Evolutionary conservation across 2,888 invertebrate species (phyloP), one percentile per base, ranked within the genome.

Genomic region (Chloroclystis v-ata): DNA sequence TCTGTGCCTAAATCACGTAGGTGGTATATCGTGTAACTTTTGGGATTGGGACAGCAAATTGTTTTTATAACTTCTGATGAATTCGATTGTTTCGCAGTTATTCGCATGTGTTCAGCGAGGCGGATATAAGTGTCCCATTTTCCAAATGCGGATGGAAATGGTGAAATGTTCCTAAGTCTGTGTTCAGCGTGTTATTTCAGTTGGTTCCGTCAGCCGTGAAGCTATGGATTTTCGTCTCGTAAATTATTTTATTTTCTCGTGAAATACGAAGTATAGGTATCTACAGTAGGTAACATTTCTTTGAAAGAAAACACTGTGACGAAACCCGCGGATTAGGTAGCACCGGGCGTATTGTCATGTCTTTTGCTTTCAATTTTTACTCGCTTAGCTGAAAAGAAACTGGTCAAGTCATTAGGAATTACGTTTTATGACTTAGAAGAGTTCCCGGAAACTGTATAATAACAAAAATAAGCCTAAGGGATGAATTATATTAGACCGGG

Each of bases 1-100:
- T 46, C 49, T 47, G 51, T 37, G 37, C 46, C 37, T 40, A 40
- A 43, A 46, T 46, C 42, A 39, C 50, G 46, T 46, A 37, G 25
- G 10, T 20, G 29, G 14, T 24, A 26, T 33, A 12, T 42, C 39
- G 39, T 43, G 39, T 39, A 48, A 43, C 39, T 39, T 47, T 43
- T 37, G 38, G 33, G 28, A 28, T 28, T 20, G 20, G 47, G 47
- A n/a, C 32, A 42, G 11, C 37, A 37, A 37, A 41, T 29, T 29
- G 33, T 35, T 35, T 37, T 37, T 14, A 37, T 37, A 30, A 44
- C 35, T 35, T 35, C 14, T 16, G 20, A 35, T 16, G 20, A 20
- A 35, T 35, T 24, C 35, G 35, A 35, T 35, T 35, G 35, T 35
- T 35, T 35, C 6, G 32, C 14, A 33, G 32, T 33, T 33, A 33